Evolutionary conservation across 2,797 vertebrate species (phyloP), one percentile per base, ranked within the genome.

Genomic region (Garrulus glandarius): DNA sequence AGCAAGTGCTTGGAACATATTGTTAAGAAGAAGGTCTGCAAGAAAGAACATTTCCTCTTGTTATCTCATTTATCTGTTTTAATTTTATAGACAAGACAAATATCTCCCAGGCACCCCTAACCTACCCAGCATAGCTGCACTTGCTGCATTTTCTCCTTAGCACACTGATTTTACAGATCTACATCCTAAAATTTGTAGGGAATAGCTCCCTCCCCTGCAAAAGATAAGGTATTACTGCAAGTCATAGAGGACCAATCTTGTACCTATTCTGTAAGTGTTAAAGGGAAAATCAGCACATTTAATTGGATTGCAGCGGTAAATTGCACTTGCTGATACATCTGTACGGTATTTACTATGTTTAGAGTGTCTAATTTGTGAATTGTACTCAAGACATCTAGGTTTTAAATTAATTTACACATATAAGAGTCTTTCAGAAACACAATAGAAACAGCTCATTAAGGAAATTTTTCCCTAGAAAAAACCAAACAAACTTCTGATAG

Each of bases 191-290:
- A 94, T 85, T 41, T 26, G 55, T 50, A 82, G 96, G 83, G 53
- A 97, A 97, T 55, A 91, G 97, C 95, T 94, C 97, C 96, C 95
- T 96, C 94, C 7, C 34, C 95, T 97, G 97, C 74, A 74, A 76
- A 65, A 39, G 4, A 34, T 16, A 37, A 68, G 87, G 84, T 36
- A 97, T 52, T 96, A 69, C 96, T 69, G 39, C 68, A 70, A 89
- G 61, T 16, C n/a, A 21, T 1, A 9, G 15, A 46, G 11, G 16
- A 57, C 27, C 21, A 61, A 32, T 72, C 36, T 59, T 36, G 18
- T 7, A 65, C 24, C 2, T 23, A 18, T 37, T 86, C 47, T 37
- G 89, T 75, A 27, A 57, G 11, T 17, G 36, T 49, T 56, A 65
- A 64, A 44, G 8, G 17, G 27, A 85, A 86, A 84, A 92, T 60